These are phyloP conservation scores for Neodontobutis hainanensis DNA, from an alignment of 2,113 vertebrate species.

Conservation along the genomic window DNA sequence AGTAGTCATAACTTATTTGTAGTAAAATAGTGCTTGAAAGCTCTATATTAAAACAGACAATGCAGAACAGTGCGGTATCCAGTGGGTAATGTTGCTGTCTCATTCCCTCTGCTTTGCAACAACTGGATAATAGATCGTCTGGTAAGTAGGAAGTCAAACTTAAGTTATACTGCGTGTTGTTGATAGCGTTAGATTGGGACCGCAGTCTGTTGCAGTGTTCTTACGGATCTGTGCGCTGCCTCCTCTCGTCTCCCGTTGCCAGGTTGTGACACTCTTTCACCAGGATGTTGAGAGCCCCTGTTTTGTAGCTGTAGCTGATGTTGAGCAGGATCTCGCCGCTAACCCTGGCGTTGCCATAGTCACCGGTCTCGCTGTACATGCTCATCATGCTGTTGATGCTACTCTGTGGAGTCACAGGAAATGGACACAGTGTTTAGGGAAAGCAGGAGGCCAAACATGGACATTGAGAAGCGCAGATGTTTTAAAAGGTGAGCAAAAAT, in stretches of 20 bases:
- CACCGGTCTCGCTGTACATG: conserved; percentile 95
- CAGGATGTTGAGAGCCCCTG: conserved; percentile 89
- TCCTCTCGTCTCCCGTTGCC: conserved; percentile 92
- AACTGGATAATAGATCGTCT: neutral
- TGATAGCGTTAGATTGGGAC: neutral
- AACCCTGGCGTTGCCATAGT: conserved; percentile 92
- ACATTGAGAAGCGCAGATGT: neutral
- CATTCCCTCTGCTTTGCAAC: too few species aligned
- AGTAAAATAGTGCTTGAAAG: too few species aligned
- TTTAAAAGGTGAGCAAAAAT: neutral
- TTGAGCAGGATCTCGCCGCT: conserved; percentile 93
- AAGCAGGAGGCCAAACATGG: conserved; percentile 3
- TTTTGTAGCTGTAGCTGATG: conserved; percentile 95
- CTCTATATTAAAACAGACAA: too few species aligned
- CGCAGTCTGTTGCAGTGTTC: conserved; percentile 33
- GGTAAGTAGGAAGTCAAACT: neutral
- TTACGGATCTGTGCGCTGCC: conserved; percentile 94
- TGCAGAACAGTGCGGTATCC: too few species aligned
- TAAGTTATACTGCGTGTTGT: neutral
- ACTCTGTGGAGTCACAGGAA: conserved; percentile 76
- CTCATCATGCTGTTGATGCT: conserved; percentile 97
- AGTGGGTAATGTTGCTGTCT: too few species aligned
- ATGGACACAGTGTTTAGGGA: neutral
- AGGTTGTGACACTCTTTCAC: conserved; percentile 94
- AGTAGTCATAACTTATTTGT: too few species aligned